phyloP scores from a whole-genome alignment of 2,888 invertebrate species.

The Eupsilia transversa region DNA sequence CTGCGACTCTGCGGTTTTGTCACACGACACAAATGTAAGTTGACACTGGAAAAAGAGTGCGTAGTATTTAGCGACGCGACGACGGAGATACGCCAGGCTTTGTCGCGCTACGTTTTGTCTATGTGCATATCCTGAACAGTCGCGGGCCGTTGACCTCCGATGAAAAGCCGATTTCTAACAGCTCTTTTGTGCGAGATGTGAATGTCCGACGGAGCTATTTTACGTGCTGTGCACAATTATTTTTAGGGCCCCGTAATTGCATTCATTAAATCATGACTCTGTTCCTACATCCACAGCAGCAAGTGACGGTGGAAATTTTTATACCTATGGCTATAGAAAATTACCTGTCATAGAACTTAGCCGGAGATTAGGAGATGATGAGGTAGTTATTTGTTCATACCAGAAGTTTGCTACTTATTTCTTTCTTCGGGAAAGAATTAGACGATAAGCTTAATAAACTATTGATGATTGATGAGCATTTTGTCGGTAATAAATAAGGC shows the following conservation, averaged over 20 bases:
- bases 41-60: conserved; percentile 61
- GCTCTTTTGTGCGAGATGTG: conserved; percentile 78
- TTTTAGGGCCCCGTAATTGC: conserved; percentile 63
- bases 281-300: conserved; percentile 32
- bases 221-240: conserved; percentile 63
- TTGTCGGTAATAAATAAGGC: conserved; percentile 6
- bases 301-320: conserved; percentile 36
- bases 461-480: conserved; percentile 21
- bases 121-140: conserved; percentile 87
- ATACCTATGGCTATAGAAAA: conserved; percentile 16
- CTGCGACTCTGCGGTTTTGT: conserved; percentile 64
- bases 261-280: conserved; percentile 47
- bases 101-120: conserved; percentile 84
- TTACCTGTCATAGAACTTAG: conserved; percentile 30
- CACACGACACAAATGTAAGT: conserved; percentile 62
- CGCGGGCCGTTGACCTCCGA: conserved; percentile 80
- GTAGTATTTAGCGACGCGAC: conserved; percentile 64
- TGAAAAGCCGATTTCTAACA: conserved; percentile 84
- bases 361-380: conserved; percentile 25
- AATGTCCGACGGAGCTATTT: conserved; percentile 73
- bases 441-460: conserved; percentile 12
- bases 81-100: conserved; percentile 73
- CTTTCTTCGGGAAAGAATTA: conserved; percentile 9
- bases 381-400: conserved; percentile 17
- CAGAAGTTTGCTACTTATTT: conserved; percentile 17